Evolutionary conservation across 2,888 invertebrate species (phyloP).

Genomic region (Automeris io): DNA sequence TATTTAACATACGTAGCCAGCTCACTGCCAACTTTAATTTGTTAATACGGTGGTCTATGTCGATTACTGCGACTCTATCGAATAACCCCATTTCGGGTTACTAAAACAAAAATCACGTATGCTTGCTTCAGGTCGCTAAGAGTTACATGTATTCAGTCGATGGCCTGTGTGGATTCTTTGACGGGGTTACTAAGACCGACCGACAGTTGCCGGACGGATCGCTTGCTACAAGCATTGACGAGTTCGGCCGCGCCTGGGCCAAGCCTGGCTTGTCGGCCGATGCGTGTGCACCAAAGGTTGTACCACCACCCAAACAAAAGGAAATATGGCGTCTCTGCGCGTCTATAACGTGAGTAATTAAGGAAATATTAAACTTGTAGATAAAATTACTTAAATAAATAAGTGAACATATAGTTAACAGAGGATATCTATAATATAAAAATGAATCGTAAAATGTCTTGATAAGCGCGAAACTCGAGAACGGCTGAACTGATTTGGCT

Average conservation of each 20-base stretch:
- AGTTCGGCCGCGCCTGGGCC: conserved; percentile 88
- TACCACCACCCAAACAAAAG: conserved; percentile 78
- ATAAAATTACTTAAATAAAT: too few species aligned
- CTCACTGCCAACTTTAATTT: too few species aligned
- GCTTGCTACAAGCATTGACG: conserved; percentile 77
- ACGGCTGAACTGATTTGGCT: too few species aligned
- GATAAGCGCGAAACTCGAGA: too few species aligned
- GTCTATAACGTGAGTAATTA: conserved; percentile 76
- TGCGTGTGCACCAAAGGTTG: conserved; percentile 79
- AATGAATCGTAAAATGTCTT: too few species aligned
- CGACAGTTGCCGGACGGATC: conserved; percentile 82
- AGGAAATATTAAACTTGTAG: neutral
- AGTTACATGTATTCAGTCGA: conserved; percentile 80
- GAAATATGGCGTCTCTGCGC: conserved; percentile 82
- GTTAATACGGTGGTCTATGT: too few species aligned
- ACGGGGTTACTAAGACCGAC: conserved; percentile 81
- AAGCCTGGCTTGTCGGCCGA: conserved; percentile 62
- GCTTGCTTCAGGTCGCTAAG: conserved; percentile 67
- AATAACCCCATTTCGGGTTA: too few species aligned
- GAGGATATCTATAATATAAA: too few species aligned
- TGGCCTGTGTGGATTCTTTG: conserved; percentile 88
- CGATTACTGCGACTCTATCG: too few species aligned
- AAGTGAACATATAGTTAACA: too few species aligned
- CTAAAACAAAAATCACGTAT: too few species aligned
- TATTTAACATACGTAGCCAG: too few species aligned